Base-by-base conservation (phyloP, 2,797 vertebrate genomes). In the Botia almorhae region DNA sequence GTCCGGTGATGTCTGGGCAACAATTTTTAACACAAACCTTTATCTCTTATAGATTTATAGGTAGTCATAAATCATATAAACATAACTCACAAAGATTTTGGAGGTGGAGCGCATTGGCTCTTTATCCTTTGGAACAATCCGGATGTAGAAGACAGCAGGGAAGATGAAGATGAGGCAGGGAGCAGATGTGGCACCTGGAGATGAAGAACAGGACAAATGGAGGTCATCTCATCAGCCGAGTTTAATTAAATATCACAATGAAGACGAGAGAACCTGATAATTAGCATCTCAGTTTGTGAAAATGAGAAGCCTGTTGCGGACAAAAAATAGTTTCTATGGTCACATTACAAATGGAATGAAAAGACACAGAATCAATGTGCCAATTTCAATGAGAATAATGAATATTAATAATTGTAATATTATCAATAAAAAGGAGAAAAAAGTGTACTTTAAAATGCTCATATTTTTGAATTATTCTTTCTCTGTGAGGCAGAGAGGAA, bases 131-230 rank as follows among this genome's bases (percentile, higher is more conserved):
- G 98, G 97, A 87, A 99, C 91, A 14, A 99, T 99, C 69, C 97
- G 96, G 86, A 99, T 98, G 90, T 99, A 99, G 92, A 99, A 99
- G 83, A 97, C 90, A 58, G 97, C 97, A 0, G 98, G 98, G 87
- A 99, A 99, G 91, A 99, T 99, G 92, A 99, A 99, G 89, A 99
- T 99, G 87, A 99, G 96, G 89, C 97, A 99, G 0, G 98, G 98
- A 82, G 98, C 98, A 0, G 97, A 99, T 0, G 98, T 99, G 81
- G 98, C 97, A 88, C 98, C 98, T 99, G 90, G 3, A 82, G 46
- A 83, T 10, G 69, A 2, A 70, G 21, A 81, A 46, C 77, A 2
- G 67, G 68, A 43, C 13, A 39, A 21, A 60, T 23, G 58, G 46
- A 76, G 70, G 33, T 33, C 33, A 33, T 33, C 3, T 5, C 3